These are phyloP conservation scores for Mythimna vitellina DNA, from an alignment of 2,888 invertebrate species.

Conservation along the genomic window DNA sequence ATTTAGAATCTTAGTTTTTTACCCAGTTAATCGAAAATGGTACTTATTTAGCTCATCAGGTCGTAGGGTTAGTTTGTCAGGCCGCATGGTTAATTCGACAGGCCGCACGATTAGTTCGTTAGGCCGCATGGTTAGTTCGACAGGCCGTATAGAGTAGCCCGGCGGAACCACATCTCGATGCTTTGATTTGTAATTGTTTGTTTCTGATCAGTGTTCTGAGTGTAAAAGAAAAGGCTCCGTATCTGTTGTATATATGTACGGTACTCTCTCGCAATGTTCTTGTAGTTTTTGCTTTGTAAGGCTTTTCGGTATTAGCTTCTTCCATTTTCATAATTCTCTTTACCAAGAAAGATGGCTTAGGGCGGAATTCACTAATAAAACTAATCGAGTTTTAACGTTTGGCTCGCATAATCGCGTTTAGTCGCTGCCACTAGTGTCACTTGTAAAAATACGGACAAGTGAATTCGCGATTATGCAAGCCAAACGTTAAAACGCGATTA, in stretches of 20 bases:
- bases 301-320: slow-evolving; percentile 1
- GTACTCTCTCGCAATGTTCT: background rate
- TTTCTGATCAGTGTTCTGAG: background rate
- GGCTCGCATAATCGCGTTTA: too few species aligned
- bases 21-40: background rate
- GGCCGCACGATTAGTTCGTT: background rate
- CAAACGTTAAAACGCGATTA: too few species aligned
- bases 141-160: background rate
- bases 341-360: slow-evolving; percentile 25
- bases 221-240: background rate
- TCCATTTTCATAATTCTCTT: slow-evolving; percentile 33
- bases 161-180: background rate
- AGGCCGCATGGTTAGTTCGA: background rate
- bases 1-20: background rate
- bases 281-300: background rate
- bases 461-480: too few species aligned
- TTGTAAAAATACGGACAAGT: too few species aligned
- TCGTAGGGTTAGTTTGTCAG: background rate
- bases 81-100: background rate
- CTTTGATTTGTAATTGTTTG: background rate
- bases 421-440: too few species aligned
- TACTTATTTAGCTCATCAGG: background rate
- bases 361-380: too few species aligned
- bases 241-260: background rate
- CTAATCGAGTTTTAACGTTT: too few species aligned